A percentile compares a stretch with the other conserved stretches of the same genome.
phyloP scores from a whole-genome alignment of 1,140 invertebrate species.

The Neodiprion pinetum region DNA sequence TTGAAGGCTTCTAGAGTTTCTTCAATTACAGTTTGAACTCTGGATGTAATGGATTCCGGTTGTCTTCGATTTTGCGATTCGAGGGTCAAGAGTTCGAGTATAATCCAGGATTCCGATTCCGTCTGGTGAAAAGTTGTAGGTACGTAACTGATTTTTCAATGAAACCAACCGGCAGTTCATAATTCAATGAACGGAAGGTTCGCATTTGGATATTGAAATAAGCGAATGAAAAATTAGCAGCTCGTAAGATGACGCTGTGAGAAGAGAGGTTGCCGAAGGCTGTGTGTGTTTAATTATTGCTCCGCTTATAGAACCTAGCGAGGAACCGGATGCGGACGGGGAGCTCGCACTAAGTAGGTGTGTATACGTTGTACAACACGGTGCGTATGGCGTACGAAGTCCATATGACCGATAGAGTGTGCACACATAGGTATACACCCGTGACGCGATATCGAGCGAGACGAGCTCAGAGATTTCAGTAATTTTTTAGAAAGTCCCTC shows the following conservation, averaged over 20 bases:
- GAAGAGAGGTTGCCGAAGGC: not conserved
- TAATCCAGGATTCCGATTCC: not conserved
- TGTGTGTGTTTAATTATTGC: not conserved
- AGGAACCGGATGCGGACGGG: not conserved
- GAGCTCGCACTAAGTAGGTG: not conserved
- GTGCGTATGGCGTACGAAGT: no score
- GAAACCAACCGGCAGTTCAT: no score
- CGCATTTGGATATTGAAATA: no score
- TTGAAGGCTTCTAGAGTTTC: not conserved
- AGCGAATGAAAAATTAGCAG: not conserved
- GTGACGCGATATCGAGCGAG: conserved; percentile 1
- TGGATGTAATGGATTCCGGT: not conserved
- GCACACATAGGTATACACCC: not conserved
- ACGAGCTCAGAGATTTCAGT: not conserved
- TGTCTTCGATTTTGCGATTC: not conserved
- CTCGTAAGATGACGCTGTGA: not conserved
- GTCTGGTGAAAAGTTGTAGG: no score
- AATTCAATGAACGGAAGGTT: no score
- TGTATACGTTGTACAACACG: not conserved
- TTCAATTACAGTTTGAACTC: not conserved
- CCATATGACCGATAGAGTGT: no score
- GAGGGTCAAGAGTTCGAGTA: not conserved
- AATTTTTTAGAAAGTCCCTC: not conserved
- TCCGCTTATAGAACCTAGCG: not conserved
- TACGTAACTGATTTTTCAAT: no score